phyloP scores from a whole-genome alignment of 30 jellyfish, hydroid and myxozoan genomes.

The Aurelia sp. region DNA sequence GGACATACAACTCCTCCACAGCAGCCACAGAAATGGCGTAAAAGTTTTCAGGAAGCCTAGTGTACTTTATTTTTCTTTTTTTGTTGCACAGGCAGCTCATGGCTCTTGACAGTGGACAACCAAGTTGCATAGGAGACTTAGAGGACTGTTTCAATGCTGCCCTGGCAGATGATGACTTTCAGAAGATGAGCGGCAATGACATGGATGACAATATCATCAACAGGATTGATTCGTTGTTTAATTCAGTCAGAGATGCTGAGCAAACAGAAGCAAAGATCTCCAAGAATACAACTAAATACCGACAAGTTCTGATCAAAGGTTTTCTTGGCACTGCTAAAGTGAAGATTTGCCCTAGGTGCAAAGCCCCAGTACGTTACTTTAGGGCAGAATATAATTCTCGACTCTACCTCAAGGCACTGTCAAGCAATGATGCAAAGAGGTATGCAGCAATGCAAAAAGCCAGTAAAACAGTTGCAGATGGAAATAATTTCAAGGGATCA shows the following conservation, averaged over 20 bases:
- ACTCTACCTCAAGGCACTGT: constrained; percentile 71
- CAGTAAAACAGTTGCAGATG: not conserved
- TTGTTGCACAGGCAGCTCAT: constrained; percentile 68
- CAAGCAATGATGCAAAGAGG: constrained; percentile 53
- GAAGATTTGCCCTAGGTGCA: constrained; percentile 91
- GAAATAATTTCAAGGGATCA: constrained; percentile 25
- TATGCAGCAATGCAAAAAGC: not conserved
- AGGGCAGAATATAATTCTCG: constrained; percentile 86
- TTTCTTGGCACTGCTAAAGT: constrained; percentile 52
- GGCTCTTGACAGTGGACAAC: constrained; percentile 72
- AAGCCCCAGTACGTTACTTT: constrained; percentile 58
- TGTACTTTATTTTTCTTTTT: not conserved
- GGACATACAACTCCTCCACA: too few species aligned
- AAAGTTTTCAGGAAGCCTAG: too few species aligned
- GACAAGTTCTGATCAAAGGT: constrained; percentile 67
- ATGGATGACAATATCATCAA: constrained; percentile 55
- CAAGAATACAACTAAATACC: constrained; percentile 70
- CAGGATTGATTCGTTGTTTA: constrained; percentile 47
- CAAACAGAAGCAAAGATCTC: constrained; percentile 24
- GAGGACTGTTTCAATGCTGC: constrained; percentile 63
- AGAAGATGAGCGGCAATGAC: constrained; percentile 35
- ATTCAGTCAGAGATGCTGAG: constrained; percentile 12
- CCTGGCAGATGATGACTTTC: constrained; percentile 37
- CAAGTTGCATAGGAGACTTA: constrained; percentile 63
- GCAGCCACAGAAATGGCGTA: too few species aligned